Conservation (phyloP, 1,140 invertebrate species). For the Leucophenga varia region DNA sequence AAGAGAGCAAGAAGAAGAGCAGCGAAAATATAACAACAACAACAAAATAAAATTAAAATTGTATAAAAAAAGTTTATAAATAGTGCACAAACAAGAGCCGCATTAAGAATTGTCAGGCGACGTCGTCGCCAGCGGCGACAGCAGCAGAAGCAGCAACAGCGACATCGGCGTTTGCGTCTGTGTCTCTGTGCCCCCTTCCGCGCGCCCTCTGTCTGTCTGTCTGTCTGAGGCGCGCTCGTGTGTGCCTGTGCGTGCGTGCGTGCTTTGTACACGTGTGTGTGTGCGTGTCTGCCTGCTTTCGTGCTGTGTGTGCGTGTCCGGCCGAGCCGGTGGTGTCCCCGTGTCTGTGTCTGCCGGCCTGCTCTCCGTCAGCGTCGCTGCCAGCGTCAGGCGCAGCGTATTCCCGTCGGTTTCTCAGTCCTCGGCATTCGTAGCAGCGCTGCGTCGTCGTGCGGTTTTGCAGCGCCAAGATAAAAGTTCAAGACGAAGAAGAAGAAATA, state of each 20-base stretch:
- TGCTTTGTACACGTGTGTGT: conserved; percentile 13
- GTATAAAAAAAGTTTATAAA: conserved; percentile 42
- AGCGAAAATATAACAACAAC: too few relatives aligned
- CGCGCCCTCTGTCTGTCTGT: conserved; percentile 2
- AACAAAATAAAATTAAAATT: conserved; percentile 18
- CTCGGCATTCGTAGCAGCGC: conserved; percentile 5
- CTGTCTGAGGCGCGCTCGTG: conserved; percentile 9
- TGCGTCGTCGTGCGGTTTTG: conserved; percentile 15
- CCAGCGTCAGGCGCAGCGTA: not conserved
- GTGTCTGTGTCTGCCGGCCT: conserved; percentile 26
- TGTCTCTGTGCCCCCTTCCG: too few relatives aligned
- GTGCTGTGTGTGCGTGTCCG: too few relatives aligned
- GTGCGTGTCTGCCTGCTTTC: too few relatives aligned
- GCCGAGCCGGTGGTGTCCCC: too few relatives aligned
- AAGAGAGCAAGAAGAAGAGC: too few relatives aligned
- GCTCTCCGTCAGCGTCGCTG: conserved; percentile 3
- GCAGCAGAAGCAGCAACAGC: conserved; percentile 9
- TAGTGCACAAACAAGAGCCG: conserved; percentile 47
- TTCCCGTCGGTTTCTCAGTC: conserved; percentile 4
- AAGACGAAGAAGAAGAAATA: conserved; percentile 20
- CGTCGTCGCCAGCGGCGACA: conserved; percentile 13
- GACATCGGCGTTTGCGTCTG: not conserved
- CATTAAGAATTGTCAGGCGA: too few relatives aligned
- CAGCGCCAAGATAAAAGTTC: conserved; percentile 24
- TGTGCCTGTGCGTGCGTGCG: conserved; percentile 3